Conservation (phyloP, 2,888 invertebrate species). For the Melolontha melolontha region DNA sequence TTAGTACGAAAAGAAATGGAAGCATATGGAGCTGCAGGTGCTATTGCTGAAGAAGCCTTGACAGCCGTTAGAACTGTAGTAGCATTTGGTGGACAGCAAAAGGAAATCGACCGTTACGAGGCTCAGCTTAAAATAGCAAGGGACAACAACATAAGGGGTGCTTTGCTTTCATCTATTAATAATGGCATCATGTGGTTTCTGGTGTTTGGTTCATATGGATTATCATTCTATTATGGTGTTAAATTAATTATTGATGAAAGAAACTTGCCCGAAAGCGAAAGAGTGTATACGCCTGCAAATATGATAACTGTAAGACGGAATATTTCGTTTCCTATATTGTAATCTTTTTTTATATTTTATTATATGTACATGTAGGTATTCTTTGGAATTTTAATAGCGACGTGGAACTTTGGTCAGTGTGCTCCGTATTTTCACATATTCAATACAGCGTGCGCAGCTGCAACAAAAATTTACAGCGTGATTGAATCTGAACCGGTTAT, state of each 20-base stretch:
- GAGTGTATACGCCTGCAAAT: conserved; percentile 74
- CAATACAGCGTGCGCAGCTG: conserved; percentile 83
- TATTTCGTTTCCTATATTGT: too few relatives aligned
- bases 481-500: conserved; percentile 82
- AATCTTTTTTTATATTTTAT: background rate
- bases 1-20: conserved; percentile 75
- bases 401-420: conserved; percentile 84
- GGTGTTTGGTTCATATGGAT: conserved; percentile 78
- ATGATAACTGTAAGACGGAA: conserved; percentile 74
- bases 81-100: conserved; percentile 82
- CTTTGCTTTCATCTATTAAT: conserved; percentile 77
- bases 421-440: conserved; percentile 86
- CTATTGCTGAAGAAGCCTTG: conserved; percentile 82
- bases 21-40: conserved; percentile 82
- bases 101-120: conserved; percentile 75
- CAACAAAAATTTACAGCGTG: conserved; percentile 80
- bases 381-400: conserved; percentile 80
- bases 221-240: conserved; percentile 86
- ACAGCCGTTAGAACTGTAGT: conserved; percentile 80
- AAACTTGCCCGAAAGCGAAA: conserved; percentile 66
- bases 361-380: conserved; percentile 73
- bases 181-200: conserved; percentile 81
- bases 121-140: conserved; percentile 72
- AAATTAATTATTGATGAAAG: conserved; percentile 76
- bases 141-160: conserved; percentile 73